Conservation (phyloP, 2,113 vertebrate genomes). For the Neotragus pygmaeus region DNA sequence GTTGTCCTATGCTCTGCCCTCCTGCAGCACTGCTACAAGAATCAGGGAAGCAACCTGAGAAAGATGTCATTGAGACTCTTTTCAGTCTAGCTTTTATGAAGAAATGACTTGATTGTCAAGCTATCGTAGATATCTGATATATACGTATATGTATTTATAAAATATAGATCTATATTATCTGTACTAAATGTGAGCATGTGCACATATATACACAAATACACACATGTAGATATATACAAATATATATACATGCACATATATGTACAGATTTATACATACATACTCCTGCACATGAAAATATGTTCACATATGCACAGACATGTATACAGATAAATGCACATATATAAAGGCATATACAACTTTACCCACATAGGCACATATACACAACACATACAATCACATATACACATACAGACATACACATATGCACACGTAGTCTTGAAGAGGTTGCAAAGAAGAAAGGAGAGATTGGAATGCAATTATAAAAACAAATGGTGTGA, state of each 20-base stretch:
- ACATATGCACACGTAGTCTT: neutral
- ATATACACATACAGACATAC: neutral
- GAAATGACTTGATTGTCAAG: neutral
- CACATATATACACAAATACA: neutral
- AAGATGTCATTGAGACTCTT: neutral
- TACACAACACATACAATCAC: neutral
- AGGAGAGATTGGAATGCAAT: neutral
- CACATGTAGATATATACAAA: neutral
- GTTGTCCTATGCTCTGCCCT: neutral
- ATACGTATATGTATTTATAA: neutral
- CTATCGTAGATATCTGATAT: neutral
- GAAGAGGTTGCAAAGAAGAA: neutral
- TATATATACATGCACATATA: neutral
- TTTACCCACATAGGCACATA: neutral
- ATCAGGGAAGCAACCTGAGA: neutral
- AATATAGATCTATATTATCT: no score
- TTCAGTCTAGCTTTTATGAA: neutral
- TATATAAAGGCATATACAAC: neutral
- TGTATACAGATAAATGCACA: neutral
- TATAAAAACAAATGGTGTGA: neutral
- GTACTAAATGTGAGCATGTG: neutral
- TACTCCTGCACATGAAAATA: neutral
- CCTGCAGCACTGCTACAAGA: neutral
- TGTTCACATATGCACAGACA: neutral
- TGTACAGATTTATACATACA: neutral